Evolutionary conservation across 2,888 invertebrate genomes (phyloP).

Genomic region (Yponomeuta plumbellus): DNA sequence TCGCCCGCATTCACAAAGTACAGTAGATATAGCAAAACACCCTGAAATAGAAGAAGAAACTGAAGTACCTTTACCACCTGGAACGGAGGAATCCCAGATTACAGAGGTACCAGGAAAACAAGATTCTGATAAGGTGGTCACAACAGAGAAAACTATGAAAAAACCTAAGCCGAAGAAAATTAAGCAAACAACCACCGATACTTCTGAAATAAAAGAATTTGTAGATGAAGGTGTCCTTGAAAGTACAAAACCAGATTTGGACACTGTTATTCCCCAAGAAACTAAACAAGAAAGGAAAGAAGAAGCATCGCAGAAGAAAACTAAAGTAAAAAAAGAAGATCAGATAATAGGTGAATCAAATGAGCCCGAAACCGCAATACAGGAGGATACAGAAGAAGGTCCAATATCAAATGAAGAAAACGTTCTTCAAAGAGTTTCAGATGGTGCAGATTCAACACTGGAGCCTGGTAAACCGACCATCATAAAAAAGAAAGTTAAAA

Average conservation of each 20-base stretch:
- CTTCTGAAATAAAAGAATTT: not conserved
- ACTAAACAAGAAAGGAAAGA: not conserved
- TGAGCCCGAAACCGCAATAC: not conserved
- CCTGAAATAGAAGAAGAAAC: not conserved
- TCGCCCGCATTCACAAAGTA: not conserved
- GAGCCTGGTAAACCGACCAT: not conserved
- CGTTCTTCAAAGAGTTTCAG: not conserved
- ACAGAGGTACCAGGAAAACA: not conserved
- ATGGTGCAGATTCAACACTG: not conserved
- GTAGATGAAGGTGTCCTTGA: constrained; percentile 15
- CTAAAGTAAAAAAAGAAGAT: constrained; percentile 13
- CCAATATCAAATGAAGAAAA: constrained; percentile 1
- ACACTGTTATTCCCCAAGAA: not conserved
- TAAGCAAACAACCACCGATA: not conserved
- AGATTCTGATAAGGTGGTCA: not conserved
- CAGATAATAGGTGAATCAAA: not conserved
- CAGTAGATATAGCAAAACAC: not conserved
- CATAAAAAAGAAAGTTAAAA: constrained; percentile 17
- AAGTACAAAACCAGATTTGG: constrained; percentile 22
- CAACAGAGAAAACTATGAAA: not conserved
- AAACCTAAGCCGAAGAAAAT: not conserved
- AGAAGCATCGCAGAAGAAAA: constrained; percentile 24
- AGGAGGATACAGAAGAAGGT: not conserved
- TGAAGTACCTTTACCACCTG: constrained; percentile 16
- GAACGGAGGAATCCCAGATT: constrained; percentile 26